A percentile compares a stretch with the other conserved stretches of the same genome.
Evolutionary conservation across 2,888 invertebrate species (phyloP).

Genomic region (Chesias legatella): DNA sequence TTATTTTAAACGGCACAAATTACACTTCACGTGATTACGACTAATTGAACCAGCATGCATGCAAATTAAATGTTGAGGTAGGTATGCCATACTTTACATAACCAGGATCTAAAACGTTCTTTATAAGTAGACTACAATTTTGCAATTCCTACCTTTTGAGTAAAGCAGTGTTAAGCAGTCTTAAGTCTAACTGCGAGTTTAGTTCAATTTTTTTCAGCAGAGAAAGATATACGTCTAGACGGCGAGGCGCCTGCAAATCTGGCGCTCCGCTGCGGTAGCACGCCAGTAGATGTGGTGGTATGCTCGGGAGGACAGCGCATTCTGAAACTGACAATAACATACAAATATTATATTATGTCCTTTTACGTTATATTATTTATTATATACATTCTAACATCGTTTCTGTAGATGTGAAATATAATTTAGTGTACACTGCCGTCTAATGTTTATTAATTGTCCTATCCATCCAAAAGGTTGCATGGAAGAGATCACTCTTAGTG

Average conservation of each 20-base stretch:
- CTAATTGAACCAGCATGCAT: constrained; percentile 11
- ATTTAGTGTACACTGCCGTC: too few relatives aligned
- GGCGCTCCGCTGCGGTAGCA: constrained; percentile 81
- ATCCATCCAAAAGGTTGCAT: too few relatives aligned
- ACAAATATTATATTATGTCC: too few relatives aligned
- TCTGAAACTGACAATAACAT: constrained; percentile 40
- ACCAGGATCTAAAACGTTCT: not conserved
- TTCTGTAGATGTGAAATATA: too few relatives aligned
- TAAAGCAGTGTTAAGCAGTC: constrained; percentile 77
- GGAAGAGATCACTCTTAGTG: too few relatives aligned
- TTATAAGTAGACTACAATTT: not conserved
- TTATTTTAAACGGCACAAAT: too few relatives aligned
- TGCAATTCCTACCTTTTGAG: constrained; percentile 72
- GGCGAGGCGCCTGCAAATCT: constrained; percentile 72
- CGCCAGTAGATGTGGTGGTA: constrained; percentile 78
- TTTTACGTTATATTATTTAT: too few relatives aligned
- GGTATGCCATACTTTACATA: constrained; percentile 1
- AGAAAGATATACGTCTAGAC: constrained; percentile 81
- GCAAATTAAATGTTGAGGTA: constrained; percentile 5
- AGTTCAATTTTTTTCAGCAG: constrained; percentile 82
- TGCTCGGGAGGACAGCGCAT: constrained; percentile 57
- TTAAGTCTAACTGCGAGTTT: constrained; percentile 74
- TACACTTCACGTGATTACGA: not conserved
- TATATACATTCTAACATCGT: too few relatives aligned
- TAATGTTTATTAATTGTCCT: too few relatives aligned